Evolutionary conservation across 2,113 vertebrate species (phyloP).

Genomic region (Sturnus vulgaris): DNA sequence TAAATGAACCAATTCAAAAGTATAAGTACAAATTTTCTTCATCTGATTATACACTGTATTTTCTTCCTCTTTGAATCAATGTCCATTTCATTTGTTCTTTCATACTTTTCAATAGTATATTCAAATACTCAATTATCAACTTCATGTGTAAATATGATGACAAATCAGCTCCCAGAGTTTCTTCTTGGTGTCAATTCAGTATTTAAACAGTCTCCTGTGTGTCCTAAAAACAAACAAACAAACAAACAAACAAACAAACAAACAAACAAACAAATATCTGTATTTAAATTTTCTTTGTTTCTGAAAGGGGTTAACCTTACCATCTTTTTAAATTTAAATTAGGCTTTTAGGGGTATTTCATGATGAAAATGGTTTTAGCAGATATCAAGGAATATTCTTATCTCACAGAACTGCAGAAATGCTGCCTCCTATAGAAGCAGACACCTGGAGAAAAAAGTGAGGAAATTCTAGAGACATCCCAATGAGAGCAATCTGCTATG

Average conservation of each 20-base stretch:
- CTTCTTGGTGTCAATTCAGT: neutral
- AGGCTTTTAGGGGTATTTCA: neutral
- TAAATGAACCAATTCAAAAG: neutral
- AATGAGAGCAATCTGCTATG: neutral
- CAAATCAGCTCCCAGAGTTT: neutral
- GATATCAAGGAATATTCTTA: neutral
- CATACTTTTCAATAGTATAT: neutral
- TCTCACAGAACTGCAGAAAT: neutral
- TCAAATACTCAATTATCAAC: neutral
- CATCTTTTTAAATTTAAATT: neutral
- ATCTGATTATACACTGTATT: neutral
- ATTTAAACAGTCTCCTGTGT: neutral
- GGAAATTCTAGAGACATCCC: neutral
- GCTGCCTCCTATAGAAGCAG: neutral
- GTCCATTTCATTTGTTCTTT: neutral
- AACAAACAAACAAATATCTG: neutral
- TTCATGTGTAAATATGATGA: neutral
- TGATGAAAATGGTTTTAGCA: neutral
- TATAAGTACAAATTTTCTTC: neutral
- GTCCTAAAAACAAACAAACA: neutral
- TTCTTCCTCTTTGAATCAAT: neutral
- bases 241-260: neutral
- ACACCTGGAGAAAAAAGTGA: neutral
- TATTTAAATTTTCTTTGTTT: neutral
- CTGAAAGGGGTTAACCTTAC: neutral